Percentiles rank a stretch among this genome's conserved stretches.
These are phyloP conservation scores for Aphrophora alni DNA, from an alignment of 2,888 invertebrate genomes.

Conservation along the genomic window DNA sequence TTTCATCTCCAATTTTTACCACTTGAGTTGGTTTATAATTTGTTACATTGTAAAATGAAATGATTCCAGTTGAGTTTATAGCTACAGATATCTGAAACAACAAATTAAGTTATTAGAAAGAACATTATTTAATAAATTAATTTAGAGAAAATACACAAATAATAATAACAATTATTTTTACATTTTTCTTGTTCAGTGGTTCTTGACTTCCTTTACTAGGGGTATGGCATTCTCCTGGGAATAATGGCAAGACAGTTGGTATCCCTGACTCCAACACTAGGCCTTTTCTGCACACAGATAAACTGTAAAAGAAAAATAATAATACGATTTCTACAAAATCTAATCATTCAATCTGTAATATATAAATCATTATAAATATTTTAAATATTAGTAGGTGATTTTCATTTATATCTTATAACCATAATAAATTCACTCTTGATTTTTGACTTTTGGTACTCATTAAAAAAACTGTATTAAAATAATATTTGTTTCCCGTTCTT, in stretches of 20 bases:
- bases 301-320: conserved; percentile 59
- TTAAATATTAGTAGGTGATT: too few species aligned
- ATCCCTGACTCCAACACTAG: conserved; percentile 75
- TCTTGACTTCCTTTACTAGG: conserved; percentile 53
- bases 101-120: background rate
- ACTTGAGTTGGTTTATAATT: conserved; percentile 52
- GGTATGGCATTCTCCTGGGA: conserved; percentile 78
- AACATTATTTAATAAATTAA: background rate
- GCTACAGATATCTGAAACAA: conserved; percentile 16
- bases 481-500: too few species aligned
- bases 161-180: background rate
- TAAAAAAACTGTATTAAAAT: too few species aligned
- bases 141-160: background rate
- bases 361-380: too few species aligned
- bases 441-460: too few species aligned
- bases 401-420: too few species aligned
- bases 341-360: too few species aligned
- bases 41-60: conserved; percentile 17
- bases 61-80: background rate
- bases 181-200: background rate
- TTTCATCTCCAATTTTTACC: conserved; percentile 57
- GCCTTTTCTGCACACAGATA: conserved; percentile 80
- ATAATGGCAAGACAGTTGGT: conserved; percentile 74
- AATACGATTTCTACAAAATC: too few species aligned
- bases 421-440: too few species aligned